phyloP scores from a whole-genome alignment of 2,797 vertebrate species.

The Staurois parvus region DNA sequence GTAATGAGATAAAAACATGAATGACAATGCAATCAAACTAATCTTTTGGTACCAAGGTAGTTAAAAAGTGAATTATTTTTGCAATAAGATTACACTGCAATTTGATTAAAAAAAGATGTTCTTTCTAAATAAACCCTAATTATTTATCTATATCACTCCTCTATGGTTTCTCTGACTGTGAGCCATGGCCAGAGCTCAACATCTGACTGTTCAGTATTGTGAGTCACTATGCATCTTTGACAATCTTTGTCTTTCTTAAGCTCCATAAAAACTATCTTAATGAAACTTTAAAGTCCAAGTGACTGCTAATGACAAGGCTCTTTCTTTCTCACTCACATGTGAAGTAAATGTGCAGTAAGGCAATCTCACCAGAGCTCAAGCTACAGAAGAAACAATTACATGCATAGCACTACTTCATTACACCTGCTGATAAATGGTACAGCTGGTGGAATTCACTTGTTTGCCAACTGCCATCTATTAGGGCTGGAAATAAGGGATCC shows the following conservation, averaged over 20 bases:
- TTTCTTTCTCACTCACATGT: neutral
- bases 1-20: too few species aligned
- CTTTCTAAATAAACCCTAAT: too few species aligned
- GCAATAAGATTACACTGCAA: too few species aligned
- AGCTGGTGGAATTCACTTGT: neutral
- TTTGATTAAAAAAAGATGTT: too few species aligned
- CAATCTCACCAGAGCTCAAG: neutral
- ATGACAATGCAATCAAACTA: too few species aligned
- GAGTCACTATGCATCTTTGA: neutral
- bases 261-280: neutral
- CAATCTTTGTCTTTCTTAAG: neutral
- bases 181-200: conserved; percentile 1
- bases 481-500: neutral
- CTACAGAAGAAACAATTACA: neutral
- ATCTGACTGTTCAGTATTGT: neutral
- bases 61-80: too few species aligned
- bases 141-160: neutral
- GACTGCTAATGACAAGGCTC: neutral
- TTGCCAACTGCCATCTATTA: conserved; percentile 1
- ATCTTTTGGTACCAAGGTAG: too few species aligned
- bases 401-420: neutral
- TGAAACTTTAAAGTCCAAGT: neutral
- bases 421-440: conserved; percentile 1
- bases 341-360: neutral
- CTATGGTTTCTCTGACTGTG: neutral